Evolutionary conservation across 2,797 vertebrate genomes (phyloP), one percentile per base, ranked within the genome.

Genomic region (Megalops cyprinoides): DNA sequence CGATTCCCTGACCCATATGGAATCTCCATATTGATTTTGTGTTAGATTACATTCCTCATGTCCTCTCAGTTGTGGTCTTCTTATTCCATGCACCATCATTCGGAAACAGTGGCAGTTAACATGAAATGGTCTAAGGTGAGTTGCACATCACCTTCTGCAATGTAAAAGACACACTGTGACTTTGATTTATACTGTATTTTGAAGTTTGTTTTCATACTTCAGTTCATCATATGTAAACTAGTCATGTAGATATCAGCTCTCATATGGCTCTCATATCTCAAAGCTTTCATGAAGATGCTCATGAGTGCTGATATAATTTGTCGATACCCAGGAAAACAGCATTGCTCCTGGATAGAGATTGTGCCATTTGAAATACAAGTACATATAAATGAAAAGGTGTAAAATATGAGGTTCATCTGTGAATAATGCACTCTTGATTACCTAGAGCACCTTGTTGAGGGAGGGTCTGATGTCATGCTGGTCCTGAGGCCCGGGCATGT

Each of bases 1-100:
- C 37, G 53, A 44, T 71, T 74, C 79, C 69, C 69, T 44, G 42
- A 44, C 0, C 25, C 58, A 28, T 31, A 34, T 62, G 58, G 58
- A 62, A 28, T 62, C 58, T 62, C 58, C 4, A 53, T 67, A 74
- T 56, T 69, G n/a, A 60, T 53, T 74, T 51, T 60, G 69, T 23
- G 18, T 28, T 56, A 49, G 34, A 73, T 79, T 73, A 44, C 51
- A 56, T 73, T 79, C 25, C 28, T 53, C 55, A 51, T 56, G 49
- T 51, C 53, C 28, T 48, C 34, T 74, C 44, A 58, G 42, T n/a
- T 79, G 14, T 58, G 37, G 56, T n/a, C 28, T 5, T 48, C 25
- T 34, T 44, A 20, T 74, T 49, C 58, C 28, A 28, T 28, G 28
- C 62, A 58, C 31, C 42, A n/a, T 73, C 69, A 42, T 39, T 71